phyloP scores from a whole-genome alignment of 2,113 vertebrate genomes.

The Ictalurus furcatus region DNA sequence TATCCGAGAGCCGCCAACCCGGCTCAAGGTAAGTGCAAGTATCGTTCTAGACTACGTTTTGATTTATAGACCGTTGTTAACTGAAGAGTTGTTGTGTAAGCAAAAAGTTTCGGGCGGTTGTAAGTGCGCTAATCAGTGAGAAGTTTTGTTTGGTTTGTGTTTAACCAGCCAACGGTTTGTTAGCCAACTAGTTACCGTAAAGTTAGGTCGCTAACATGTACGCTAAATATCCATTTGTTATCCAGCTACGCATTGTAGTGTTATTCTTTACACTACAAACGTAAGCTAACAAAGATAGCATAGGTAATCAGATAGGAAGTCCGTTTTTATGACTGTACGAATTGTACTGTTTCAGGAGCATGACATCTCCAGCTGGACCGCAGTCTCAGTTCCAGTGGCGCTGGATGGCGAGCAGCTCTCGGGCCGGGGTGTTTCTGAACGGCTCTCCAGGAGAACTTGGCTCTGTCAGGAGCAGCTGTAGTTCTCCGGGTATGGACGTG shows the following conservation, averaged over 20 bases:
- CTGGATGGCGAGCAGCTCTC: slow-evolving; percentile 78
- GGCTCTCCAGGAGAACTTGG: slow-evolving; percentile 66
- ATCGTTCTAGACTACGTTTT: neutral
- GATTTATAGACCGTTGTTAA: neutral
- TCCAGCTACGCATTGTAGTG: neutral
- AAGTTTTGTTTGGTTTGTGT: neutral
- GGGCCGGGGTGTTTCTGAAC: slow-evolving; percentile 84
- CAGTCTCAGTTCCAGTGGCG: slow-evolving; percentile 74
- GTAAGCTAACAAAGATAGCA: neutral
- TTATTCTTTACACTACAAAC: neutral
- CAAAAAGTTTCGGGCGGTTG: neutral
- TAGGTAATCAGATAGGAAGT: neutral
- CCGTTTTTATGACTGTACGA: neutral
- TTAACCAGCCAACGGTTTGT: neutral
- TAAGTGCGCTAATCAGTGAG: neutral
- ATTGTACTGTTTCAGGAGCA: slow-evolving; percentile 52
- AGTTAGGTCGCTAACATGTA: neutral
- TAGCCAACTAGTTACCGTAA: no score
- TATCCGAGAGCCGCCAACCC: slow-evolving; percentile 47
- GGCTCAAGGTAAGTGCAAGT: slow-evolving; percentile 60
- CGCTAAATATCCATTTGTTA: neutral
- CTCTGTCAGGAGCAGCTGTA: slow-evolving; percentile 54
- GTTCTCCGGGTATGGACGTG: slow-evolving; percentile 38
- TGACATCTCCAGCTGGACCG: slow-evolving; percentile 78
- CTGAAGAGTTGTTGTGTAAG: neutral